Evolutionary conservation across 2,888 invertebrate species (phyloP).

Genomic region (Elysia crispata): DNA sequence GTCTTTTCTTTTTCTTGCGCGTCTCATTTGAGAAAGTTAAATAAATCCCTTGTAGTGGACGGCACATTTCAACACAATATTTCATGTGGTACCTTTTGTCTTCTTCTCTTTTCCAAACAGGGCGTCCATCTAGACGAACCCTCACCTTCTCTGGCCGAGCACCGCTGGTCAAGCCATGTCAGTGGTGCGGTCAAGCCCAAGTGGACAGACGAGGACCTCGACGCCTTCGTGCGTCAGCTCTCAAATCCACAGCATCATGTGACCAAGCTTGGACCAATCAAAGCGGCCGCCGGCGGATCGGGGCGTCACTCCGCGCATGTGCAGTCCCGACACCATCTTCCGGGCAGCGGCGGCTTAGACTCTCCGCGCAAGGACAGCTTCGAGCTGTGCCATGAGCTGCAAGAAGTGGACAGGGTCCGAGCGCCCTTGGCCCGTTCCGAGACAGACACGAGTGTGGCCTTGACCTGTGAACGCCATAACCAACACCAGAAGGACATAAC

Average conservation of each 20-base stretch:
- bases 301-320: slow-evolving; percentile 3
- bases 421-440: slow-evolving; percentile 45
- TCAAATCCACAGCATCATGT: slow-evolving; percentile 56
- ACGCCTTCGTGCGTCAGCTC: slow-evolving; percentile 56
- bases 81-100: background rate
- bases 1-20: too few relatives aligned
- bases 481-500: background rate
- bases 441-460: slow-evolving; percentile 38
- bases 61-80: too few relatives aligned
- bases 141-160: slow-evolving; percentile 51
- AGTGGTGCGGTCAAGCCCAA: slow-evolving; percentile 36
- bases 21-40: too few relatives aligned
- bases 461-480: background rate
- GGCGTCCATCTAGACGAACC: slow-evolving; percentile 62
- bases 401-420: slow-evolving; percentile 25
- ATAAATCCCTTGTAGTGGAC: too few relatives aligned
- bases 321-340: background rate
- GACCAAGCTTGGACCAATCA: slow-evolving; percentile 29
- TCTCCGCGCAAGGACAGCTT: slow-evolving; percentile 40
- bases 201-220: slow-evolving; percentile 53
- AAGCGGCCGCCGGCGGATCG: background rate
- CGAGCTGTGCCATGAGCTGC: slow-evolving; percentile 37
- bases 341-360: slow-evolving; percentile 38
- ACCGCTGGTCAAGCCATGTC: slow-evolving; percentile 45
- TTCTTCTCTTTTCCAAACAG: slow-evolving; percentile 43